phyloP scores from a whole-genome alignment of 2,113 vertebrate species.

The Phrynosoma platyrhinos region DNA sequence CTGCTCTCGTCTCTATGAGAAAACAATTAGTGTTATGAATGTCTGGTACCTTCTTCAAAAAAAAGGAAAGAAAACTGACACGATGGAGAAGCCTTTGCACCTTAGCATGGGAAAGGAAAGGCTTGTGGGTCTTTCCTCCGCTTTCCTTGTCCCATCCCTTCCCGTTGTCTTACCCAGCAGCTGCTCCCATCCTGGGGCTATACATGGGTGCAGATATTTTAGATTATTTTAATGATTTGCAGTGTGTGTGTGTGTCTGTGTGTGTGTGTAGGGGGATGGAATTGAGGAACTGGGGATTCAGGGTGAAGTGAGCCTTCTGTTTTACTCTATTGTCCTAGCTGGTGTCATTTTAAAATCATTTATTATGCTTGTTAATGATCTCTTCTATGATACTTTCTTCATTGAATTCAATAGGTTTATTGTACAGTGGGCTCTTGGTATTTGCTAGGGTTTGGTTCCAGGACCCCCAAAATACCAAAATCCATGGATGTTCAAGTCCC shows the following conservation, averaged over 20 bases:
- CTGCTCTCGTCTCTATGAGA: slow-evolving; percentile 73
- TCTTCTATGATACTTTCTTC: too few relatives aligned
- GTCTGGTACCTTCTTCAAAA: slow-evolving; percentile 72
- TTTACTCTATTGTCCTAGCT: neutral
- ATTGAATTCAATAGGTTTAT: too few relatives aligned
- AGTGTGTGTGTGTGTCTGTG: too few relatives aligned
- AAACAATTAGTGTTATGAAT: slow-evolving; percentile 80
- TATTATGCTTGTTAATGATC: neutral
- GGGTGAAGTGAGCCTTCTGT: too few relatives aligned
- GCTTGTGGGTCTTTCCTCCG: neutral
- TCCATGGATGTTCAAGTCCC: too few relatives aligned
- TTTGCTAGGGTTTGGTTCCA: too few relatives aligned
- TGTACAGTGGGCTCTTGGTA: too few relatives aligned
- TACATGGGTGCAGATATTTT: too few relatives aligned
- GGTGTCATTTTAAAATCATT: neutral
- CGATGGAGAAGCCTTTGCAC: slow-evolving; percentile 66
- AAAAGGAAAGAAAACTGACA: slow-evolving; percentile 24
- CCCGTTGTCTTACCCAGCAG: neutral
- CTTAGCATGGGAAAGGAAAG: slow-evolving; percentile 44
- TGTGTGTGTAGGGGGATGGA: too few relatives aligned
- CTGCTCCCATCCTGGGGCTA: neutral
- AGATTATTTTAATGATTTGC: neutral
- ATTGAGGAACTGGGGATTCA: too few relatives aligned
- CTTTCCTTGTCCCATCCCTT: neutral
- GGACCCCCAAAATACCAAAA: too few relatives aligned